Evolutionary conservation across 2,797 vertebrate species (phyloP), one percentile per base, ranked within the genome.

Genomic region (Atherinosoma microstoma): DNA sequence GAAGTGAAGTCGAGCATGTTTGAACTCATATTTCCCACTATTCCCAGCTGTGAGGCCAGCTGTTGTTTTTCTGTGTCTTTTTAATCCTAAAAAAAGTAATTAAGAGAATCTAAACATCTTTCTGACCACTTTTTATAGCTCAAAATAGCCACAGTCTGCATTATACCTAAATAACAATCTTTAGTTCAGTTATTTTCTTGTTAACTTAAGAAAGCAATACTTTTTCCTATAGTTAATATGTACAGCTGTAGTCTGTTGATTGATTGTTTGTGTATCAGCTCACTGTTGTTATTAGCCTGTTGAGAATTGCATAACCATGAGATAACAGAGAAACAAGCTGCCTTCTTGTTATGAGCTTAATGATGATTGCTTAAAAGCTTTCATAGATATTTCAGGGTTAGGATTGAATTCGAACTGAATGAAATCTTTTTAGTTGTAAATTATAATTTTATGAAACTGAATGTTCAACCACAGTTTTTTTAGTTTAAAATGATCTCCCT

Each of bases 11-110:
- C 65, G 1, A 35, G 54, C 16, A 18, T 36, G 9, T 56, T 15
- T 3, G 56, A 75, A 22, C 35, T 60, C 56, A 40, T 73, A 49
- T 49, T 74, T 49, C 36, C 29, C 62, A 40, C 67, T 38, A 58
- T 32, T 64, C 22, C 30, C 53, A 60, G 45, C 63, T 76, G 68
- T 57, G 70, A n/a, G 22, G 22, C 45, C 4, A 64, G 42, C 45
- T 9, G 11, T 22, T 75, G 27, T 64, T 62, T 69, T 24, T 56
- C 13, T 27, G 18, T 64, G 35, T 2, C 27, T 59, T 30, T 4
- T 22, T 38, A 71, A 60, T 73, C 34, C 27, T 47, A 38, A 32
- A 27, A 53, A 35, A 30, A 20, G 22, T 34, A 22, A 18, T 18
- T 9, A 61, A 61, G 6, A 30, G 20, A 69, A 30, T 58, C 30